Evolutionary conservation across 2,797 vertebrate genomes (phyloP).

Genomic region (Eupleurogrammus muticus): DNA sequence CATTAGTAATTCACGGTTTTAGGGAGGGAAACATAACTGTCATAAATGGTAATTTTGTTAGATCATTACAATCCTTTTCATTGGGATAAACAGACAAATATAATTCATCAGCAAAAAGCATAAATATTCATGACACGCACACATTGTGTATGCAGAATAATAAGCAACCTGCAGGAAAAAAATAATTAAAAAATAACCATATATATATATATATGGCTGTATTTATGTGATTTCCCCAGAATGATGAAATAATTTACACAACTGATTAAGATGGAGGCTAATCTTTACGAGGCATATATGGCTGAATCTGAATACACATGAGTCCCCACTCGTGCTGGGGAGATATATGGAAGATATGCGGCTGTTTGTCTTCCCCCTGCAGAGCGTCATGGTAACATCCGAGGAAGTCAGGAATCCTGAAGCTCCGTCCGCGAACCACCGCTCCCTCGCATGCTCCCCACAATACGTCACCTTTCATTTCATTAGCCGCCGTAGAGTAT

Average conservation of each 20-base stretch:
- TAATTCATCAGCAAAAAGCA: constrained; percentile 72
- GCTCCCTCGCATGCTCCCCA: neutral
- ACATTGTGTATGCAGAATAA: constrained; percentile 53
- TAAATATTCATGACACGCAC: constrained; percentile 75
- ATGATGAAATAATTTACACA: constrained; percentile 76
- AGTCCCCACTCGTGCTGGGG: constrained; percentile 16
- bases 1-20: constrained; percentile 79
- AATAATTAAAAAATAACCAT: too few relatives aligned
- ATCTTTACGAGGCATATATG: constrained; percentile 58
- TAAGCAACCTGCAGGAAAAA: constrained; percentile 52
- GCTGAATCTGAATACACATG: constrained; percentile 50
- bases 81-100: constrained; percentile 78
- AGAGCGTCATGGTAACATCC: constrained; percentile 21
- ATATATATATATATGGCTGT: constrained; percentile 5
- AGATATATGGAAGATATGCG: constrained; percentile 27
- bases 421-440: neutral
- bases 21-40: constrained; percentile 74
- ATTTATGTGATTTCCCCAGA: constrained; percentile 66
- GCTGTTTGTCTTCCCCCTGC: constrained; percentile 36
- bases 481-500: constrained; percentile 41
- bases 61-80: constrained; percentile 79
- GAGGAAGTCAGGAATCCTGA: constrained; percentile 15
- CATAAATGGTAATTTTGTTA: constrained; percentile 82
- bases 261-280: constrained; percentile 73
- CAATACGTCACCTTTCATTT: constrained; percentile 50